Conservation (phyloP, 2,797 vertebrate species). For the Notolabrus celidotus region DNA sequence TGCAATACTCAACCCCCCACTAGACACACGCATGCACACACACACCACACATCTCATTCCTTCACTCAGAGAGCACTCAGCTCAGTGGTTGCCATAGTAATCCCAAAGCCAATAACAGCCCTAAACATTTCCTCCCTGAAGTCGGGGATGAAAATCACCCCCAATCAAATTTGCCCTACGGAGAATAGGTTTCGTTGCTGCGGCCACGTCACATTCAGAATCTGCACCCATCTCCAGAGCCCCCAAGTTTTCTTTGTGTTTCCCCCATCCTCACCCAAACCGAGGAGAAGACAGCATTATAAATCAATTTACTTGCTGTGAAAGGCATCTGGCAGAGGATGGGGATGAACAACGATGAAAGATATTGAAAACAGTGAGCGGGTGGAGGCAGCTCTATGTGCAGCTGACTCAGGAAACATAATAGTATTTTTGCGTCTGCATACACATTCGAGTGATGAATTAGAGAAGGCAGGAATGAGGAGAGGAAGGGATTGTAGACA, state of each 20-base stretch:
- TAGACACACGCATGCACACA: conserved; percentile 10
- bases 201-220: conserved; percentile 18
- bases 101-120: conserved; percentile 82
- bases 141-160: conserved; percentile 72
- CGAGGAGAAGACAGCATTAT: conserved; percentile 66
- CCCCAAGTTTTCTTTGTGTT: not conserved
- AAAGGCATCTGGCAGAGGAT: conserved; percentile 54
- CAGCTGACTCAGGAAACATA: conserved; percentile 64
- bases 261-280: conserved; percentile 26
- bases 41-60: conserved; percentile 66
- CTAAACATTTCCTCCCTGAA: conserved; percentile 79
- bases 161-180: conserved; percentile 74
- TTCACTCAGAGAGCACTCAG: conserved; percentile 65
- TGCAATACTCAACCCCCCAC: conserved; percentile 32
- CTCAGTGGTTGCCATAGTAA: conserved; percentile 85
- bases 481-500: conserved; percentile 5
- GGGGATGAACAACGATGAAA: conserved; percentile 73
- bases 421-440: conserved; percentile 36
- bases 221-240: conserved; percentile 19
- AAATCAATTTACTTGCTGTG: conserved; percentile 78
- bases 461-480: conserved; percentile 14
- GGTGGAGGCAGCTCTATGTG: conserved; percentile 29
- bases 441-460: conserved; percentile 29
- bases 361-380: conserved; percentile 66
- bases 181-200: conserved; percentile 46